Evolutionary conservation across 2,888 invertebrate species (phyloP), one percentile per base, ranked within the genome.

Genomic region (Scrobipalpa atriplicella): DNA sequence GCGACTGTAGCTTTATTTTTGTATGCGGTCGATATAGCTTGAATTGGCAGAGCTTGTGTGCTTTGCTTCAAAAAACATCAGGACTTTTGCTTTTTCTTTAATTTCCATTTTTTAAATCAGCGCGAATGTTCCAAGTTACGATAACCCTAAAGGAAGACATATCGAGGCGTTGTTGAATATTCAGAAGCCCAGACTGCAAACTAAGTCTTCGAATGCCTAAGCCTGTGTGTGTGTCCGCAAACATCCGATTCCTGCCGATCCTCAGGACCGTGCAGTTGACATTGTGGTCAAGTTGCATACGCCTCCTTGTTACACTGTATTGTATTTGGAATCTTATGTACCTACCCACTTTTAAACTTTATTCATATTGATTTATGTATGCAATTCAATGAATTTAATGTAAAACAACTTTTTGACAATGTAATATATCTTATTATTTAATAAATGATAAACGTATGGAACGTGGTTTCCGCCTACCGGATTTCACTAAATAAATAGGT

Each of bases 1-100:
- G 58, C 21, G 21, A 11, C 54, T 10, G 19, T 13, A 21, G 54
- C 29, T 56, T 56, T 56, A 56, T 56, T 56, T 56, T 56, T 56
- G 29, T 29, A 29, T 56, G 54, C 54, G 54, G 21, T 56, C 54
- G 54, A 56, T 56, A 21, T 21, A 21, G 21, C 21, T 56, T 56
- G 21, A 56, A 21, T 21, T 29, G 21, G 54, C 11, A 21, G 47
- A 21, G 54, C 21, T 52, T 18, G 11, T 41, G 41, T 8, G 2
- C 41, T 41, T 13, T 9, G 19, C 19, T 52, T 52, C 10, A 21
- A 52, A 52, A 19, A 5, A 56, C 29, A 29, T 21, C 21, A 0
- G 54, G 13, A 47, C 47, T 47, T 47, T 47, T 47, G n/a, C 16
- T 3, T 16, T 16, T 0, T 47, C n/a, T 47, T n/a, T 6, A 47